These are phyloP conservation scores for Bergia puertoricense DNA, from an alignment of 92 coral and sea anemone genomes.

Conservation along the genomic window DNA sequence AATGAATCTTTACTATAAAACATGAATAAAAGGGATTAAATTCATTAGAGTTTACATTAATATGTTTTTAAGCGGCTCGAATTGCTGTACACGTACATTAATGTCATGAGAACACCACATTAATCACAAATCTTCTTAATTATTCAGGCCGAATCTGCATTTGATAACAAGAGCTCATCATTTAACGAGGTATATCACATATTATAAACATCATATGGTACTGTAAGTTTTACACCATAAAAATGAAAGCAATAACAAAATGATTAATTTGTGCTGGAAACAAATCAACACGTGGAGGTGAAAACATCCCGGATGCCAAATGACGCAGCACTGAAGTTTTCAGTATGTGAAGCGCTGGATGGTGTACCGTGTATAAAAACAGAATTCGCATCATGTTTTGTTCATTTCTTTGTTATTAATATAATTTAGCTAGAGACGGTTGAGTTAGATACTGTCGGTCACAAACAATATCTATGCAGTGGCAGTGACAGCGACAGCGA, in stretches of 20 bases:
- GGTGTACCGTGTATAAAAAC: not conserved
- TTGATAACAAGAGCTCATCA: conserved; percentile 81
- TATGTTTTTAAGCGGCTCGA: not conserved
- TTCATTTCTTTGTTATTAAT: too few relatives aligned
- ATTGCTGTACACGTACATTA: not conserved
- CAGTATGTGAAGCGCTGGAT: not conserved
- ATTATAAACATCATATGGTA: not conserved
- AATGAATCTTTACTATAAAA: not conserved
- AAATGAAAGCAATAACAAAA: not conserved
- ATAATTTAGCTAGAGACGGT: not conserved
- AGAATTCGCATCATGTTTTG: too few relatives aligned
- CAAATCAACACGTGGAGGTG: too few relatives aligned
- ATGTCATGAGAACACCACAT: not conserved
- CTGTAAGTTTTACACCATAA: not conserved
- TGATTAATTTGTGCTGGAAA: not conserved
- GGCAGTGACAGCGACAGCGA: not conserved
- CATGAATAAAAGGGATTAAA: not conserved
- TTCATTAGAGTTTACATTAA: too few relatives aligned
- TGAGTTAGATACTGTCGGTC: too few relatives aligned
- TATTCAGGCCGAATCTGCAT: conserved; percentile 76
- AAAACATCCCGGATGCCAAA: too few relatives aligned
- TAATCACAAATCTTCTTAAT: conserved; percentile 22
- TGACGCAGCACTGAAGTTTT: not conserved
- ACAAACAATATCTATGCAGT: too few relatives aligned
- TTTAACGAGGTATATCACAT: conserved; percentile 78